Percentiles rank a stretch among this genome's conserved stretches.
Conservation (phyloP, 2,797 vertebrate genomes). For the Pygocentrus nattereri region DNA sequence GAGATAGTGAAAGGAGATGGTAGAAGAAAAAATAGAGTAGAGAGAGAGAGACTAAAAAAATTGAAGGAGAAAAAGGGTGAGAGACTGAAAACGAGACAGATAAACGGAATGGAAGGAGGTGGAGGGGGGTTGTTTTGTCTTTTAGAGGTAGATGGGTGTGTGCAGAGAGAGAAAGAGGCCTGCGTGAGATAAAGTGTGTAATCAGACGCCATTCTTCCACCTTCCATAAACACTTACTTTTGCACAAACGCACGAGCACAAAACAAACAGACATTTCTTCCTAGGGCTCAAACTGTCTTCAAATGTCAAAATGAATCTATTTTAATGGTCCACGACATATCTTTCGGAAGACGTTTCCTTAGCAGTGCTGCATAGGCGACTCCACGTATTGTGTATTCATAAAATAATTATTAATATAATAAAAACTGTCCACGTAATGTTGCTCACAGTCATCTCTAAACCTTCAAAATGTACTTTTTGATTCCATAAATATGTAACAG, state of each 20-base stretch:
- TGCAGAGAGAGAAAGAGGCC: conserved; percentile 4
- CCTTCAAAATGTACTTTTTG: too few species aligned
- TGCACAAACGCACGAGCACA: background rate
- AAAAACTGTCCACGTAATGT: too few species aligned
- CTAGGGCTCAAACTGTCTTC: too few species aligned
- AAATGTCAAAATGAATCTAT: too few species aligned
- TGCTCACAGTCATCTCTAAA: too few species aligned
- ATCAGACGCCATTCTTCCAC: conserved; percentile 53
- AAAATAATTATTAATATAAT: too few species aligned
- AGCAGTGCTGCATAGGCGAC: too few species aligned
- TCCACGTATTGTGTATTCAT: too few species aligned
- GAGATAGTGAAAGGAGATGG: conserved; percentile 25
- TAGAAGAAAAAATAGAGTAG: background rate
- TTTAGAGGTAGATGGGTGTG: conserved; percentile 30
- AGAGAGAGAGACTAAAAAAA: background rate
- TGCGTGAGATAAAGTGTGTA: conserved; percentile 41
- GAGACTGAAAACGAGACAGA: background rate
- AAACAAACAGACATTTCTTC: background rate
- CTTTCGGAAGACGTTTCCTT: too few species aligned
- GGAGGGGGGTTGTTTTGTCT: conserved; percentile 55
- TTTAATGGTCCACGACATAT: too few species aligned
- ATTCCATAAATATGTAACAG: too few species aligned
- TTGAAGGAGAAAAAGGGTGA: background rate
- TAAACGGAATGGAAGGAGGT: background rate
- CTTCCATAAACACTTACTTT: background rate